Percentiles rank a stretch among this genome's conserved stretches.
These are phyloP conservation scores for Merluccius polli DNA, from an alignment of 2,797 vertebrate genomes.

Conservation along the genomic window DNA sequence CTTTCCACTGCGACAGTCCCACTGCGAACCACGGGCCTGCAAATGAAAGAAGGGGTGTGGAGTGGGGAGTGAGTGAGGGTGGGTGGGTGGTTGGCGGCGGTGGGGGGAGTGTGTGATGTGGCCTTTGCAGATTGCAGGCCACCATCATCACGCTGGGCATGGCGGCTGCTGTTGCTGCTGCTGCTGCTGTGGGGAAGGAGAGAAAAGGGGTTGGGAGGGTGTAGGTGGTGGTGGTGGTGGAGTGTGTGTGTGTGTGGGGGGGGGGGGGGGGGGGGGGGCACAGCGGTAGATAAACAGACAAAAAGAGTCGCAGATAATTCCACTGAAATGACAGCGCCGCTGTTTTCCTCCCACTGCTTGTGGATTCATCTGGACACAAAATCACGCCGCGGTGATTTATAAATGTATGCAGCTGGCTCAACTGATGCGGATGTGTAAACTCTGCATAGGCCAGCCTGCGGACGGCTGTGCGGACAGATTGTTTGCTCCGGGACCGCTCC, in stretches of 20 bases:
- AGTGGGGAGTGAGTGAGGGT: constrained; percentile 30
- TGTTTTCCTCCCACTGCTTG: constrained; percentile 52
- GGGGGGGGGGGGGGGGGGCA: constrained; percentile 27
- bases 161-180: constrained; percentile 41
- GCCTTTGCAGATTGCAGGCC: constrained; percentile 37
- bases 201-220: no score
- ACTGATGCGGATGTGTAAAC: constrained; percentile 64
- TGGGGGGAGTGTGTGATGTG: constrained; percentile 7
- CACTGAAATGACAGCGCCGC: constrained; percentile 44
- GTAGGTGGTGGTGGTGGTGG: background rate
- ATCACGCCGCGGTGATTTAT: constrained; percentile 56
- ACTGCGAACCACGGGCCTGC: constrained; percentile 64
- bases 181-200: background rate
- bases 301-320: constrained; percentile 63
- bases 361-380: constrained; percentile 14
- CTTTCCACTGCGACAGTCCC: constrained; percentile 72
- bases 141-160: constrained; percentile 52
- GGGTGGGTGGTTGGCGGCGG: constrained; percentile 17
- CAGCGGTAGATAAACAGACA: constrained; percentile 59
- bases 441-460: constrained; percentile 38
- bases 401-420: constrained; percentile 60
- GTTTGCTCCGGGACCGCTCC: constrained; percentile 53
- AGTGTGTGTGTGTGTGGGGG: background rate
- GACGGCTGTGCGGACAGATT: constrained; percentile 61
- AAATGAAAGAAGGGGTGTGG: constrained; percentile 48